These are phyloP conservation scores for Plebejus melissa DNA, from an alignment of 2,888 invertebrate genomes.

Conservation along the genomic window DNA sequence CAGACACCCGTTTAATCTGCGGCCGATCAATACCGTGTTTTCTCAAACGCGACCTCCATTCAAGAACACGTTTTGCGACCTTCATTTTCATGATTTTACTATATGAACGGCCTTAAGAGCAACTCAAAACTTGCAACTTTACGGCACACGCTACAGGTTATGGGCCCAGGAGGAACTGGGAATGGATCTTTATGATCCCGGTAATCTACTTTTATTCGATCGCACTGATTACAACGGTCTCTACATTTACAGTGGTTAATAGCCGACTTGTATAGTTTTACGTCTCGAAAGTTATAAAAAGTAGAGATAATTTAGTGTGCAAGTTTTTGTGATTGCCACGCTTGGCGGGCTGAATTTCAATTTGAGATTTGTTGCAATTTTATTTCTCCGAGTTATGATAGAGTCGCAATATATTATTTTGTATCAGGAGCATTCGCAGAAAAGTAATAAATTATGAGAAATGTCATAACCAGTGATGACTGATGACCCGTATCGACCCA, in stretches of 20 bases:
- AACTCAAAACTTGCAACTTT: neutral
- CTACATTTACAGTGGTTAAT: neutral
- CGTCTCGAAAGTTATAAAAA: slow-evolving; percentile 16
- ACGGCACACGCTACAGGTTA: neutral
- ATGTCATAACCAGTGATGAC: slow-evolving; percentile 32
- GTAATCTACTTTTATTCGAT: slow-evolving; percentile 16
- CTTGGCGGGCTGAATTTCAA: slow-evolving; percentile 1
- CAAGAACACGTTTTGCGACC: slow-evolving; percentile 13
- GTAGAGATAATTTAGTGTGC: neutral
- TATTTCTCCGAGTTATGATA: neutral
- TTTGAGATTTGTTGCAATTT: slow-evolving; percentile 6
- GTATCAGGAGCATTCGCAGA: slow-evolving; percentile 28
- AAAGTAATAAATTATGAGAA: slow-evolving; percentile 26
- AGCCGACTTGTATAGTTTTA: slow-evolving; percentile 6
- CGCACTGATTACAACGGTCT: neutral
- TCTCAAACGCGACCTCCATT: slow-evolving; percentile 15
- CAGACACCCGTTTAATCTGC: slow-evolving; percentile 8
- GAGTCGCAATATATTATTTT: slow-evolving; percentile 25
- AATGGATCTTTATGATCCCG: neutral
- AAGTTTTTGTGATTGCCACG: slow-evolving; percentile 12
- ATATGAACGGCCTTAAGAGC: slow-evolving; percentile 10
- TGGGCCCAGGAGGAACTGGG: neutral
- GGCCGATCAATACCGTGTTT: slow-evolving; percentile 20
- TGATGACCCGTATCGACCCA: slow-evolving; percentile 51
- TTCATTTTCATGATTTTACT: slow-evolving; percentile 17